Evolutionary conservation across 2,888 invertebrate species (phyloP).

Genomic region (Neoaliturus tenellus): DNA sequence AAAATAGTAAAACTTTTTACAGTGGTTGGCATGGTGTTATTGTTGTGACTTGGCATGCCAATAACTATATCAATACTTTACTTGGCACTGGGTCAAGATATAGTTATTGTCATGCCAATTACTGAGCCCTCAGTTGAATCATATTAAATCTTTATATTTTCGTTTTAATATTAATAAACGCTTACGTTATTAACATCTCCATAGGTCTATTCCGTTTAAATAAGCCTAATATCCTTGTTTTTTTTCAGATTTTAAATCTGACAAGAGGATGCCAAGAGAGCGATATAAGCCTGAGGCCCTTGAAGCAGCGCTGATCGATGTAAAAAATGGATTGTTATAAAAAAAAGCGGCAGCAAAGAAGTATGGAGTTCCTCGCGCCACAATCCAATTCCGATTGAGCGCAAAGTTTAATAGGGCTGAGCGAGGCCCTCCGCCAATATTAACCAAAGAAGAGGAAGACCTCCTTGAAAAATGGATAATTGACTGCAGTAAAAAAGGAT

Average conservation of each 20-base stretch:
- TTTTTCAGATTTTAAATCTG: background rate
- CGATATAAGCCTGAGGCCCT: background rate
- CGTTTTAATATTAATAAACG: background rate
- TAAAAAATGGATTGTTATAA: background rate
- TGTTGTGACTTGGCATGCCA: slow-evolving; percentile 24
- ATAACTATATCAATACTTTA: background rate
- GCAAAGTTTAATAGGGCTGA: no score
- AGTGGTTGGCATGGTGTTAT: slow-evolving; percentile 10
- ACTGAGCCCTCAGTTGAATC: background rate
- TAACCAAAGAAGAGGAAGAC: no score
- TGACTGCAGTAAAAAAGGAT: no score
- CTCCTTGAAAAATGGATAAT: no score
- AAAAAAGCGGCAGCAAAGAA: no score
- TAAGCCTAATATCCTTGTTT: background rate
- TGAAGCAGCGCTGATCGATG: background rate
- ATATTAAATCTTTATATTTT: background rate
- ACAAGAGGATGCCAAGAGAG: background rate
- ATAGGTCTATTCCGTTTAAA: background rate
- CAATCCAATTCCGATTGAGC: no score
- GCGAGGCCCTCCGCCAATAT: no score
- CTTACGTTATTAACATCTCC: background rate
- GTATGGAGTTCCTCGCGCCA: no score
- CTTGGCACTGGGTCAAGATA: background rate
- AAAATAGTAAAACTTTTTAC: background rate
- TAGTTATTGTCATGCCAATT: background rate